Percentiles rank a stretch among this genome's conserved stretches.
Evolutionary conservation across 1,140 invertebrate species (phyloP).

Genomic region (Megalonaias nervosa): DNA sequence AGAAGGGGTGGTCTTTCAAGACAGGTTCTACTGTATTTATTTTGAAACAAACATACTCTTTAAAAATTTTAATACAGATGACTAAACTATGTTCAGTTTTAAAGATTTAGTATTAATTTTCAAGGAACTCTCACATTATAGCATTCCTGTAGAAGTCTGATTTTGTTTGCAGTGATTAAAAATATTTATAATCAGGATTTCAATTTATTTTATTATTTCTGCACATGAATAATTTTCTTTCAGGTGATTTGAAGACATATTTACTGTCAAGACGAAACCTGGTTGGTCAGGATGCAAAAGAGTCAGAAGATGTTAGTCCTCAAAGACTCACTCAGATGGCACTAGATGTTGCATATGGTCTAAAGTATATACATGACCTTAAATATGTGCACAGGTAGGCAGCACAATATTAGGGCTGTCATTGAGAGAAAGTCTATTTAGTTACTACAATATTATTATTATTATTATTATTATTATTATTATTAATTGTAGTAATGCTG

Average conservation of each 20-base stretch:
- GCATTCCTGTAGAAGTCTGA: no score
- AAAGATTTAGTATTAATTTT: no score
- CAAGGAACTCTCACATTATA: no score
- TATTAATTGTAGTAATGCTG: background rate
- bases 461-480: background rate
- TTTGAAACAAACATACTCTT: no score
- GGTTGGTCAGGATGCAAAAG: slow-evolving; percentile 79
- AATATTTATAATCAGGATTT: no score
- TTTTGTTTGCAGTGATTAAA: no score
- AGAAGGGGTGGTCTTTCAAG: no score
- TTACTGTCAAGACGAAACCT: slow-evolving; percentile 87
- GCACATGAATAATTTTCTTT: slow-evolving; percentile 12
- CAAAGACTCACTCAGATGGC: slow-evolving; percentile 75
- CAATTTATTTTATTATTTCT: no score
- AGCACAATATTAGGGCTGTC: background rate
- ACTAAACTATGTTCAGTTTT: no score
- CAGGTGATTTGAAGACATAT: slow-evolving; percentile 89
- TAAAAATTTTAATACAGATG: no score
- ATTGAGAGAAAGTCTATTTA: background rate
- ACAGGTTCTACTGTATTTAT: no score
- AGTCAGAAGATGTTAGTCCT: slow-evolving; percentile 82
- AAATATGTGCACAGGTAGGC: slow-evolving; percentile 72
- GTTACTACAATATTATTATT: background rate
- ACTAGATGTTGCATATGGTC: slow-evolving; percentile 65
- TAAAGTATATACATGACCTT: slow-evolving; percentile 66